Percentiles rank a stretch among this genome's conserved stretches.
Conservation (phyloP, 2,113 vertebrate genomes). For the Upupa epops region DNA sequence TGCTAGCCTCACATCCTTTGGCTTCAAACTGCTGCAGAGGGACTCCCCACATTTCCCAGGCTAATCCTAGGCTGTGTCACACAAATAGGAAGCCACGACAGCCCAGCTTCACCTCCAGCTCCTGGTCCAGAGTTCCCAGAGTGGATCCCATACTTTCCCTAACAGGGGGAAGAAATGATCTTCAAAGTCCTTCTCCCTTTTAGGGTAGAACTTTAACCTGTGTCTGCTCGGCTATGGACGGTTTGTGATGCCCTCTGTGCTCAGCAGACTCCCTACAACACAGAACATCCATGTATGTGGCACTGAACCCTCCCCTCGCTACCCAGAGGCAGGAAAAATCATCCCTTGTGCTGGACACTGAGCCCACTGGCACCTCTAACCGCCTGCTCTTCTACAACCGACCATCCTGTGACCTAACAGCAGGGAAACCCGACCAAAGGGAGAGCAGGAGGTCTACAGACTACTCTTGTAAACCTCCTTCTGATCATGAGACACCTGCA, state of each 20-base stretch:
- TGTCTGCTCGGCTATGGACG: background rate
- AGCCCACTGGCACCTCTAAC: background rate
- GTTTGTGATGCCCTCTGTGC: background rate
- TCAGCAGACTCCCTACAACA: background rate
- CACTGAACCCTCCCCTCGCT: background rate
- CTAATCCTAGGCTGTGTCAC: background rate
- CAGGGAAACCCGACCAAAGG: background rate
- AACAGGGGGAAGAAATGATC: background rate
- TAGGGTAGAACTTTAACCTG: background rate
- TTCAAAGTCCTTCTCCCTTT: background rate
- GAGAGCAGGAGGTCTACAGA: fast-evolving
- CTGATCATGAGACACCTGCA: background rate
- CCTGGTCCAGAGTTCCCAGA: fast-evolving
- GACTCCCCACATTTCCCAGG: fast-evolving
- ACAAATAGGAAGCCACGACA: background rate
- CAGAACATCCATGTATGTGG: fast-evolving
- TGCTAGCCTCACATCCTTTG: background rate
- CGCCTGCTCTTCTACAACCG: background rate
- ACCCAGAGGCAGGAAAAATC: too few relatives aligned
- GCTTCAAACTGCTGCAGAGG: background rate
- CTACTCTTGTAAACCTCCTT: background rate
- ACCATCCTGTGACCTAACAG: background rate
- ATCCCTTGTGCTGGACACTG: fast-evolving
- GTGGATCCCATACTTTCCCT: fast-evolving
- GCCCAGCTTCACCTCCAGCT: background rate